A percentile compares a stretch with the other conserved stretches of the same genome.
phyloP scores from a whole-genome alignment of 2,888 invertebrate species.

The Noctua comes region DNA sequence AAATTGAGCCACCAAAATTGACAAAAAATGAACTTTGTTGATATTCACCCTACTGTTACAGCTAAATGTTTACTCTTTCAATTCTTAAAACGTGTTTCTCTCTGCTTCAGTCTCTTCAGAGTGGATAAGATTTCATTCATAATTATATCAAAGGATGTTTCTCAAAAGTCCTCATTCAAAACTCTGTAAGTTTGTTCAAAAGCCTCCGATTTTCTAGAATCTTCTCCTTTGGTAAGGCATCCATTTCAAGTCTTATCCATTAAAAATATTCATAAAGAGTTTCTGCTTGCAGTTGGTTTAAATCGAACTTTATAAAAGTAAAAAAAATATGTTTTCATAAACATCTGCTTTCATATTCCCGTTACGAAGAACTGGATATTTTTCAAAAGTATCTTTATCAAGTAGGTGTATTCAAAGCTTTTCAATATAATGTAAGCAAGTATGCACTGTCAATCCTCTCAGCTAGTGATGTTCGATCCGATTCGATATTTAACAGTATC shows the following conservation, averaged over 20 bases:
- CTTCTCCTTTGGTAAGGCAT: background rate
- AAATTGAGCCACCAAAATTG: too few species aligned
- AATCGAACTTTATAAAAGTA: background rate
- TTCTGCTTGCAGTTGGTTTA: background rate
- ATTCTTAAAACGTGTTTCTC: background rate
- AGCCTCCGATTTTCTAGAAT: background rate
- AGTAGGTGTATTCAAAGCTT: constrained; percentile 18
- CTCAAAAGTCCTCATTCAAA: background rate
- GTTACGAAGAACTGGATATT: constrained; percentile 1
- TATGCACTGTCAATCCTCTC: constrained; percentile 19
- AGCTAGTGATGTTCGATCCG: background rate
- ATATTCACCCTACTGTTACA: too few species aligned
- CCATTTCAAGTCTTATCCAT: background rate
- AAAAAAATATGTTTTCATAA: background rate
- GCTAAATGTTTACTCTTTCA: background rate
- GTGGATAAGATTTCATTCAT: background rate
- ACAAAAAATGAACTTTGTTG: too few species aligned
- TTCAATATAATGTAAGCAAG: background rate
- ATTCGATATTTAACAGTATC: background rate
- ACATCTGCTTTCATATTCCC: background rate
- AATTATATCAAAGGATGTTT: background rate
- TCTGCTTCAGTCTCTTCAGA: background rate
- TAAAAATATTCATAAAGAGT: background rate
- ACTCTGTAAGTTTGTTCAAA: background rate
- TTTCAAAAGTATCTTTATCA: constrained; percentile 12